A percentile compares a stretch with the other conserved stretches of the same genome.
Conservation (phyloP, 2,797 vertebrate species). For the Gymnodraco acuticeps region DNA sequence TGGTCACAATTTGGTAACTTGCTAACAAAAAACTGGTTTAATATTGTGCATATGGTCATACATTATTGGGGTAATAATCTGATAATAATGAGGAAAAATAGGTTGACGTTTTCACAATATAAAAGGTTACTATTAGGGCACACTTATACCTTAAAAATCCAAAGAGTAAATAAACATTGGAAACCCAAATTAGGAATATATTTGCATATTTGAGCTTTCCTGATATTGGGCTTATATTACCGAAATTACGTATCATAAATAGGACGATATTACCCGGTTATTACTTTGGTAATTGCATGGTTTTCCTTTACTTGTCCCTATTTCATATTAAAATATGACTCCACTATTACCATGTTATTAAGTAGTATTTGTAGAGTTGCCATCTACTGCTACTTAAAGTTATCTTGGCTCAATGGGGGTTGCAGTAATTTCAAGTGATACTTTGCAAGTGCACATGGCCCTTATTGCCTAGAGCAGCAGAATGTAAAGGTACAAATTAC, state of each 20-base stretch:
- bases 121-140: background rate
- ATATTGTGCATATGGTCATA: background rate
- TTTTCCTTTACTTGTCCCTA: background rate
- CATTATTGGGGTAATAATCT: background rate
- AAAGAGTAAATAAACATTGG: no score
- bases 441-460: background rate
- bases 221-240: background rate
- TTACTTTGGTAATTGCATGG: background rate
- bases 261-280: background rate
- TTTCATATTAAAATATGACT: background rate
- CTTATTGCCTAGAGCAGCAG: background rate
- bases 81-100: background rate
- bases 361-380: background rate
- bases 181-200: no score
- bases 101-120: background rate
- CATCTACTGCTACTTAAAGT: background rate
- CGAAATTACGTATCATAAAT: background rate
- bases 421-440: background rate
- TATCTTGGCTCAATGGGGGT: background rate
- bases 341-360: background rate
- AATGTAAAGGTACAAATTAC: constrained; percentile 2
- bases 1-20: background rate
- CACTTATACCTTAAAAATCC: no score
- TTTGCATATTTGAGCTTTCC: no score
- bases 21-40: background rate